Conservation (phyloP, 1,140 invertebrate species). For the Epicauta chinensis region DNA sequence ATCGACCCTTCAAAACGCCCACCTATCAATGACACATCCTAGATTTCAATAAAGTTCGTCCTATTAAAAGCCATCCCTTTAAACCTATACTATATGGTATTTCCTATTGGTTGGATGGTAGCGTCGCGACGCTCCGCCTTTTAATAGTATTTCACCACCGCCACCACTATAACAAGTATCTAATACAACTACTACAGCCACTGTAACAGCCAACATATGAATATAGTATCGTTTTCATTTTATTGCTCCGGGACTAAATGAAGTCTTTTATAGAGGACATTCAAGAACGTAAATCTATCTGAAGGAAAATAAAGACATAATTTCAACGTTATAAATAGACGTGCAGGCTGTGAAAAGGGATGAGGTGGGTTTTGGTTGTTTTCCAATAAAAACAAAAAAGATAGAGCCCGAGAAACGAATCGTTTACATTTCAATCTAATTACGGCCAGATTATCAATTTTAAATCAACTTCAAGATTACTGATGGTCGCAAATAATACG, state of each 20-base stretch:
- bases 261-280: slow-evolving; percentile 16
- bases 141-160: neutral
- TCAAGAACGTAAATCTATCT: slow-evolving; percentile 15
- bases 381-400: no score
- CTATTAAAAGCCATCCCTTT: slow-evolving; percentile 33
- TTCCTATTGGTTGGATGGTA: slow-evolving; percentile 22
- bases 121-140: slow-evolving; percentile 21
- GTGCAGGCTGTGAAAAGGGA: no score
- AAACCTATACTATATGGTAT: slow-evolving; percentile 13
- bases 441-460: no score
- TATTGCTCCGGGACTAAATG: slow-evolving; percentile 9
- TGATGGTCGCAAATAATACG: no score
- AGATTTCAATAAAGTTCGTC: slow-evolving; percentile 27
- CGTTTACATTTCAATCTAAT: no score
- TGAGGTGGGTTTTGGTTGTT: no score
- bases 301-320: slow-evolving; percentile 17
- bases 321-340: slow-evolving; percentile 10
- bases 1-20: slow-evolving; percentile 44
- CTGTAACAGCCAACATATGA: neutral
- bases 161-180: neutral
- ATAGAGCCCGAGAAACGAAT: no score
- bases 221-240: neutral
- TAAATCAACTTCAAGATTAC: no score
- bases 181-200: neutral
- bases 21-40: slow-evolving; percentile 30